A percentile compares a stretch with the other conserved stretches of the same genome.
These are phyloP conservation scores for Cladopsammia gracilis DNA, from an alignment of 64 coral and sea anemone species.

Conservation along the genomic window DNA sequence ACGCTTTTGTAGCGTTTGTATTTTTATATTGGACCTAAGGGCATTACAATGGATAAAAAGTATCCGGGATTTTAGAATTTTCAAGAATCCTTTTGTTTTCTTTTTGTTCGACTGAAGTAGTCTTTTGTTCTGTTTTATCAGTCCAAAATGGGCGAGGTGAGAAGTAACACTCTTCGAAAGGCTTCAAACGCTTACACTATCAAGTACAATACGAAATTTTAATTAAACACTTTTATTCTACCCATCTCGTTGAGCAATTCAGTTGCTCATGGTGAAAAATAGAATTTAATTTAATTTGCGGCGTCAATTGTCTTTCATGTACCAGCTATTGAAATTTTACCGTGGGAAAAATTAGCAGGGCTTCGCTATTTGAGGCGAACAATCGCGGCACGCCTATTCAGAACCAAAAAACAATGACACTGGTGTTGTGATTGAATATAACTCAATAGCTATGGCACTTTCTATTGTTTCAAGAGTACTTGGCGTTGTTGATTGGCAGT, in stretches of 20 bases:
- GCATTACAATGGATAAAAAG: slow-evolving; percentile 24
- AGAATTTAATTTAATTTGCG: slow-evolving; percentile 6
- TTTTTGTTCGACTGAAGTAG: slow-evolving; percentile 3
- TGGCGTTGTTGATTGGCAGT: neutral
- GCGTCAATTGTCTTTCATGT: slow-evolving; percentile 4
- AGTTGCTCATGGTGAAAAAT: neutral
- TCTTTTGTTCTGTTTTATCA: neutral
- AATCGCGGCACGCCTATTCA: neutral
- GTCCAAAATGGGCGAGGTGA: neutral
- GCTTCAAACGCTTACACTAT: neutral
- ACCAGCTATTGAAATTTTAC: slow-evolving; percentile 59
- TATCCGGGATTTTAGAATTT: neutral
- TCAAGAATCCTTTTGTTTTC: slow-evolving; percentile 9
- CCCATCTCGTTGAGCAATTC: neutral
- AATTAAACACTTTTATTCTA: neutral
- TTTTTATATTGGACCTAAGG: neutral
- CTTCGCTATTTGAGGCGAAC: neutral
- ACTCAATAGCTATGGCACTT: neutral
- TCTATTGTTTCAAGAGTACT: neutral
- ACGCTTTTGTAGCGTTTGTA: slow-evolving; percentile 10
- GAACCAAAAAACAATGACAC: neutral
- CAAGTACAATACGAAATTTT: neutral
- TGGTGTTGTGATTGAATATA: neutral
- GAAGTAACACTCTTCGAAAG: neutral
- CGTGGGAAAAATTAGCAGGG: slow-evolving; percentile 33